Base-by-base conservation (phyloP, 2,797 vertebrate genomes). In the Bucorvus abyssinicus region DNA sequence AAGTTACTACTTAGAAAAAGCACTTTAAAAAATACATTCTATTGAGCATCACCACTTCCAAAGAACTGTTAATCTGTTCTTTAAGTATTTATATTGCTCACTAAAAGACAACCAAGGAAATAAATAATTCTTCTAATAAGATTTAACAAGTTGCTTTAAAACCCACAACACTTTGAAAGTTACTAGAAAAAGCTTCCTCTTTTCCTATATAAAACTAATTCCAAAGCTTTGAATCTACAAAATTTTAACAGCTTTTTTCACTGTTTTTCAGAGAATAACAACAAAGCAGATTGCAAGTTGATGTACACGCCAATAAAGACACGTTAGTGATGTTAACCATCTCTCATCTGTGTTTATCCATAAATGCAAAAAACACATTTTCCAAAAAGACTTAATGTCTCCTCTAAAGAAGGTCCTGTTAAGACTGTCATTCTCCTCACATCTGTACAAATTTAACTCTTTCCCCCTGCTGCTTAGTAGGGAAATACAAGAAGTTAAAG, bases 81-180 rank as follows among this genome's bases (percentile, higher is more conserved):
- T 80, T 69, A 63, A 67, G 32, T 85, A 76, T 64, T 80, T 59
- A 29, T 26, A 78, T 1, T 75, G 61, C 40, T 89, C 36, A 24
- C 9, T 74, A 38, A 42, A 93, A 75, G 67, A 63, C 12, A 86
- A 60, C 15, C 64, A 56, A 71, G 47, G 27, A 44, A 95, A 77
- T 36, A 90, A 89, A 80, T 45, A 63, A 70, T 75, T 56, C 8
- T 74, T 56, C 40, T 50, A 71, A 8, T 19, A 71, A 30, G 17
- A 32, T n/a, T 19, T 61, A 93, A 71, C 9, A 94, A 71, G 30
- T 57, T 79, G 52, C 27, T 73, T 89, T 63, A 70, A 76, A 90
- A 69, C 13, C 2, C 18, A 64, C 9, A 47, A 47, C 4, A n/a
- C 6, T 83, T 36, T 11, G 22, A 38, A 71, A 49, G 9, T 67